Conservation (phyloP, 2,113 vertebrate genomes). For the Setophaga kirtlandii region DNA sequence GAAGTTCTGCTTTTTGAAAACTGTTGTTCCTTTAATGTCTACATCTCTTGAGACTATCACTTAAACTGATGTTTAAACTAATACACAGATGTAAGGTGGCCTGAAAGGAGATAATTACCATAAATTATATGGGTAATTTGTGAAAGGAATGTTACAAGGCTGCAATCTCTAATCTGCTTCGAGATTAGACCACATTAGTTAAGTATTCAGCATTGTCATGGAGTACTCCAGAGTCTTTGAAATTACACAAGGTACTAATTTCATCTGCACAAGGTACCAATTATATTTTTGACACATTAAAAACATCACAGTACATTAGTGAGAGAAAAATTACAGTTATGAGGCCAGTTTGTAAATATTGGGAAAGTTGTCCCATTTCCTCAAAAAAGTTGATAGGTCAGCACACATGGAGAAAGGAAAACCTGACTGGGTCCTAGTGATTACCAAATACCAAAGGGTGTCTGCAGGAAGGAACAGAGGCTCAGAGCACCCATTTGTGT, state of each 20-base stretch:
- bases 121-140: background rate
- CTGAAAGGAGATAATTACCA: background rate
- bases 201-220: background rate
- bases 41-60: background rate
- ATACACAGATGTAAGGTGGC: background rate
- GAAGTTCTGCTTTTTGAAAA: background rate
- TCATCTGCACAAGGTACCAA: background rate
- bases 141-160: background rate
- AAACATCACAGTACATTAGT: background rate
- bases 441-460: background rate
- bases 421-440: background rate
- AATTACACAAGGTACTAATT: background rate
- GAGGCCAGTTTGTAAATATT: background rate
- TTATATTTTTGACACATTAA: background rate
- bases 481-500: background rate
- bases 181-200: background rate
- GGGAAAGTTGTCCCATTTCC: background rate
- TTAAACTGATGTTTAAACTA: background rate
- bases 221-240: background rate
- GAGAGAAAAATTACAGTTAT: background rate
- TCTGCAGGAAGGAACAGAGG: background rate
- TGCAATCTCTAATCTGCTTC: background rate
- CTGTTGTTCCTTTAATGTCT: background rate
- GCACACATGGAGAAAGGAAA: background rate
- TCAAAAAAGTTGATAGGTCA: background rate